These are phyloP conservation scores for Mormyrus proboscirostris DNA, from an alignment of 2,797 vertebrate species.

Conservation along the genomic window DNA sequence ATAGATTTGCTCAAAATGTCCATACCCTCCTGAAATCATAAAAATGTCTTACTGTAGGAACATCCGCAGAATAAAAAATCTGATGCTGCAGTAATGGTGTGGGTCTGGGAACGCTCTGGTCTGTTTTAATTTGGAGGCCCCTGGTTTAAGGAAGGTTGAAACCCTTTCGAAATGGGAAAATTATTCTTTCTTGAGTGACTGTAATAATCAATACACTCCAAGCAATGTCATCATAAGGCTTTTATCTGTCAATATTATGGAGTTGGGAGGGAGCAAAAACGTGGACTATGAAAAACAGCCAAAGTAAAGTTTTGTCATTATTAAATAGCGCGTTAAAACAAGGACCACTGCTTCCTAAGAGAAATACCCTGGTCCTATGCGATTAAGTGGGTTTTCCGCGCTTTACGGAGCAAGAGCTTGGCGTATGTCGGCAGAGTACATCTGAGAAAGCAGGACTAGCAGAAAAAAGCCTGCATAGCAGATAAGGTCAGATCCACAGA, in stretches of 20 bases:
- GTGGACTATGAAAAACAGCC: background rate
- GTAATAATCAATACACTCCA: background rate
- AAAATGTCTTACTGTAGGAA: background rate
- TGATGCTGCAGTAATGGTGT: background rate
- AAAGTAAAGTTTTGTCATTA: constrained; percentile 9
- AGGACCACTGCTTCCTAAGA: constrained; percentile 18
- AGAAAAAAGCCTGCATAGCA: background rate
- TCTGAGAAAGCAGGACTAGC: constrained; percentile 33
- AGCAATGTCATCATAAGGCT: background rate
- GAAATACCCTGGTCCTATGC: background rate
- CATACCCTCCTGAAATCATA: background rate
- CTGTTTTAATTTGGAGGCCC: background rate
- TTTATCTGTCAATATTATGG: background rate
- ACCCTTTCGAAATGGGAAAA: background rate
- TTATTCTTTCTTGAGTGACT: background rate
- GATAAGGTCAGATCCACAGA: background rate
- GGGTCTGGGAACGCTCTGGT: background rate
- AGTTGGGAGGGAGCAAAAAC: background rate
- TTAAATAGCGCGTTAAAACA: constrained; percentile 29
- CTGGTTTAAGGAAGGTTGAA: background rate
- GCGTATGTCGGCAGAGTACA: constrained; percentile 57
- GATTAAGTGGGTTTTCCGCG: constrained; percentile 38
- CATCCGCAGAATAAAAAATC: background rate
- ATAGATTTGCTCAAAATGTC: background rate
- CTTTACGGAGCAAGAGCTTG: constrained; percentile 45